A percentile compares a stretch with the other conserved stretches of the same genome.
These are phyloP conservation scores for Drosophila virilis DNA, from an alignment of 1,140 invertebrate species.

Conservation along the genomic window DNA sequence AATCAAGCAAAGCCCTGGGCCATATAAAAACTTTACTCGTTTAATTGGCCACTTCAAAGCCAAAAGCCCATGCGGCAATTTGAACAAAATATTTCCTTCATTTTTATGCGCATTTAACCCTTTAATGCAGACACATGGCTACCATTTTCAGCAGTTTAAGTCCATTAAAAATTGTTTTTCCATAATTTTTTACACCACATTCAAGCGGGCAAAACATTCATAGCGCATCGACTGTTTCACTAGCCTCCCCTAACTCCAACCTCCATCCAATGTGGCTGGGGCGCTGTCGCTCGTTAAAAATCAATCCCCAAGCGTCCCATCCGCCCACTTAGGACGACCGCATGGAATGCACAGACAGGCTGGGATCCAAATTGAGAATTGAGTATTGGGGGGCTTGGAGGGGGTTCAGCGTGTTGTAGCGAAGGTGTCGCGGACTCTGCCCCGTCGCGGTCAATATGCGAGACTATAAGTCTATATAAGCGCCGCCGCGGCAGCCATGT, in stretches of 20 bases:
- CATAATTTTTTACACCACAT: slow-evolving; percentile 64
- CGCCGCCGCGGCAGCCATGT: slow-evolving; percentile 45
- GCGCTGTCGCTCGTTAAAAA: slow-evolving; percentile 76
- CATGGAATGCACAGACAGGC: slow-evolving; percentile 20
- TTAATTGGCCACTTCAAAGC: slow-evolving; percentile 52
- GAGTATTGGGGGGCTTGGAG: slow-evolving; percentile 2
- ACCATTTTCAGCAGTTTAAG: slow-evolving; percentile 58
- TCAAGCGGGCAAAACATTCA: slow-evolving; percentile 45
- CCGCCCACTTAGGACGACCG: slow-evolving; percentile 8
- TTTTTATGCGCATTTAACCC: slow-evolving; percentile 64
- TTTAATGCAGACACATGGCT: slow-evolving; percentile 63
- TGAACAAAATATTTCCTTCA: slow-evolving; percentile 49
- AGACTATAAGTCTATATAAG: slow-evolving; percentile 75
- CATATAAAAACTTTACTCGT: slow-evolving; percentile 24
- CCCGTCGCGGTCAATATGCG: slow-evolving; percentile 70
- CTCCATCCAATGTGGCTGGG: slow-evolving; percentile 1
- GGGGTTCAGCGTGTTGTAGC: slow-evolving; percentile 37
- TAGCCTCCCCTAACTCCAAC: slow-evolving; percentile 14
- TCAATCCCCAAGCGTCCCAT: slow-evolving; percentile 70
- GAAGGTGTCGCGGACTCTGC: slow-evolving; percentile 67
- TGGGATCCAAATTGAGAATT: slow-evolving; percentile 15
- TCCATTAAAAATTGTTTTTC: slow-evolving; percentile 75
- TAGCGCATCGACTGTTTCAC: slow-evolving; percentile 37
- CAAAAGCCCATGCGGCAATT: slow-evolving; percentile 50
- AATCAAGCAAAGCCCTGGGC: slow-evolving; percentile 10